These are phyloP conservation scores for Apotomis turbidana DNA, from an alignment of 2,888 invertebrate genomes.

Conservation along the genomic window DNA sequence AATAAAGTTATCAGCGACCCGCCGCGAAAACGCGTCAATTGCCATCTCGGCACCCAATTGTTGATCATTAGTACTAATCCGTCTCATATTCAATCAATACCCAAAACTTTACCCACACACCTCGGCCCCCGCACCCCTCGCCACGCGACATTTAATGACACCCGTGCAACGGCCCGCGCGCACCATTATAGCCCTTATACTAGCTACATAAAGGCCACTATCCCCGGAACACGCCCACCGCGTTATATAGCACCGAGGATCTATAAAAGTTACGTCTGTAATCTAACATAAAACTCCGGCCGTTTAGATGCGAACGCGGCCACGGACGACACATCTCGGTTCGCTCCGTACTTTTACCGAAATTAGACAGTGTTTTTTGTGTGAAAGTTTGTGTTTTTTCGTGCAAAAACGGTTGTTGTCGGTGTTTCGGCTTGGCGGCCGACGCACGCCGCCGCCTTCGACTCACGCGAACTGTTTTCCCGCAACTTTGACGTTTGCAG, in stretches of 20 bases:
- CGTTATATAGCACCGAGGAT: conserved; percentile 85
- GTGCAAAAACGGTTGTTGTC: conserved; percentile 67
- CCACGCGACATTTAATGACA: conserved; percentile 84
- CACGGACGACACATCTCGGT: conserved; percentile 83
- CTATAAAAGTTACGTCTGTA: conserved; percentile 85
- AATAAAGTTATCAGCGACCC: conserved; percentile 34
- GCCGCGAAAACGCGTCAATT: conserved; percentile 52
- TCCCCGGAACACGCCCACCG: conserved; percentile 76
- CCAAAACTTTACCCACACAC: conserved; percentile 84
- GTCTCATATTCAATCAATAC: conserved; percentile 84
- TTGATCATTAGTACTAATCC: conserved; percentile 83
- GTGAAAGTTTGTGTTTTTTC: conserved; percentile 75
- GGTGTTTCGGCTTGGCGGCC: conserved; percentile 64
- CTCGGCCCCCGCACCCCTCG: conserved; percentile 78
- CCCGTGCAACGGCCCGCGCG: conserved; percentile 74
- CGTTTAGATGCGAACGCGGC: conserved; percentile 84
- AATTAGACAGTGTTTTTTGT: conserved; percentile 77
- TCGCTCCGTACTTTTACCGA: conserved; percentile 84
- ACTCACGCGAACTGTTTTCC: conserved; percentile 63
- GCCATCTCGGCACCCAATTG: conserved; percentile 69
- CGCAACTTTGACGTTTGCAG: conserved; percentile 67
- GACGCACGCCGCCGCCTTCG: conserved; percentile 63
- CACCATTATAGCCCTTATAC: conserved; percentile 70
- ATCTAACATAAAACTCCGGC: conserved; percentile 85
- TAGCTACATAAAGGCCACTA: conserved; percentile 67